phyloP scores from a whole-genome alignment of 2,888 invertebrate species.

The Pandemis cinnamomeana region DNA sequence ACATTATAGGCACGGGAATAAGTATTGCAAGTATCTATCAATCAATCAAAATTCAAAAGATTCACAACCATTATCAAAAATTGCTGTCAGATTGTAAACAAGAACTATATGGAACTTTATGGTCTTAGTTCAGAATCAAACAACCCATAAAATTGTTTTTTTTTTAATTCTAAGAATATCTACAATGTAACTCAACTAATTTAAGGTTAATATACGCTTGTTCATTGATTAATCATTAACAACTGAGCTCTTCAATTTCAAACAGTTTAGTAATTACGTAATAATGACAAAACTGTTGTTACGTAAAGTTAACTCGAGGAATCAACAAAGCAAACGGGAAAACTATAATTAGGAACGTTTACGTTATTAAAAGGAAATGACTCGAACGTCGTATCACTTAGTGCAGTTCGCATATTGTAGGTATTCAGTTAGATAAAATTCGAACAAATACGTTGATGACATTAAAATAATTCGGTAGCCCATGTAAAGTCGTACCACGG shows the following conservation, averaged over 20 bases:
- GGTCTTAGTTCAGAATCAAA: not conserved
- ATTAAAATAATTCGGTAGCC: not conserved
- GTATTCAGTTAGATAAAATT: slow-evolving; percentile 1
- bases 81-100: no score
- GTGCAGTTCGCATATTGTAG: slow-evolving; percentile 10
- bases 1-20: not conserved
- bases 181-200: not conserved
- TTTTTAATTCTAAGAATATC: no score
- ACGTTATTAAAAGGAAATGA: slow-evolving; percentile 38
- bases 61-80: not conserved
- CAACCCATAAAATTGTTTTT: not conserved
- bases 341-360: slow-evolving; percentile 40
- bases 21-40: not conserved
- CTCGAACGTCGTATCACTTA: slow-evolving; percentile 34
- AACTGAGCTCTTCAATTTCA: not conserved
- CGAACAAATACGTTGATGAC: slow-evolving; percentile 11
- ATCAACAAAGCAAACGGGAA: slow-evolving; percentile 36
- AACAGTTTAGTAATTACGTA: slow-evolving; percentile 5
- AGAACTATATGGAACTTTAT: not conserved
- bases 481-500: not conserved
- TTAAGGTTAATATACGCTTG: not conserved
- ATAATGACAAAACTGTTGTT: slow-evolving; percentile 21
- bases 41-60: not conserved
- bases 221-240: slow-evolving; percentile 6
- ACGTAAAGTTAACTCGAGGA: slow-evolving; percentile 16